These are phyloP conservation scores for Peucedramus taeniatus DNA, from an alignment of 2,113 vertebrate species.

Conservation along the genomic window DNA sequence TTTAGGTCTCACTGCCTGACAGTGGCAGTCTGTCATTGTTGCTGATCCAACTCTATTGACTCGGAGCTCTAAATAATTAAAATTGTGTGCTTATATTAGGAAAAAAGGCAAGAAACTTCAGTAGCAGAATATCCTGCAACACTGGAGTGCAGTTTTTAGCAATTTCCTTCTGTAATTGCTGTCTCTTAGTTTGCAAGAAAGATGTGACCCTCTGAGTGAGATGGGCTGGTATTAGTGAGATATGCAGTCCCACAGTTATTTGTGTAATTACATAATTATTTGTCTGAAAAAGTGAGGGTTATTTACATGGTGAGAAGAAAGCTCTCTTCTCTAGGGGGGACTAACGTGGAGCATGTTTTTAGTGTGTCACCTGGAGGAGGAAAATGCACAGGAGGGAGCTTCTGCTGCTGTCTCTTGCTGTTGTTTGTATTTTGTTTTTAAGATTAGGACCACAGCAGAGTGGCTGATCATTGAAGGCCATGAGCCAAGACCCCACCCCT, in stretches of 20 bases:
- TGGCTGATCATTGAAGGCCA: not conserved
- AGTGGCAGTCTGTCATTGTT: not conserved
- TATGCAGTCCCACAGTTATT: not conserved
- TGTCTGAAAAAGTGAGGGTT: not conserved
- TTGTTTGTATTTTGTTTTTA: not conserved
- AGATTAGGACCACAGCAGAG: not conserved
- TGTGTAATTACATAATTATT: not conserved
- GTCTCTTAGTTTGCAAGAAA: not conserved
- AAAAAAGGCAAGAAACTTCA: not conserved
- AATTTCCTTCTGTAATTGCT: not conserved
- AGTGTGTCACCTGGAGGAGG: not conserved
- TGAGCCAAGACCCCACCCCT: not conserved
- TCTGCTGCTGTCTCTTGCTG: not conserved
- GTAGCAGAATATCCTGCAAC: not conserved
- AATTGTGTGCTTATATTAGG: not conserved
- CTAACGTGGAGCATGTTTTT: not conserved
- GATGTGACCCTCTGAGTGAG: not conserved
- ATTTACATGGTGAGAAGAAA: not conserved
- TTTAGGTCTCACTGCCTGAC: not conserved
- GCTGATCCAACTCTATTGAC: not conserved
- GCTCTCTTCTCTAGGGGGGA: not conserved
- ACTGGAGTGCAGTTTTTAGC: not conserved
- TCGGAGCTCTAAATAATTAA: not conserved
- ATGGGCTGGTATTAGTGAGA: not conserved
- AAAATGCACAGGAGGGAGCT: not conserved